These are phyloP conservation scores for Orius insidiosus DNA, from an alignment of 1,140 invertebrate species.

Conservation along the genomic window DNA sequence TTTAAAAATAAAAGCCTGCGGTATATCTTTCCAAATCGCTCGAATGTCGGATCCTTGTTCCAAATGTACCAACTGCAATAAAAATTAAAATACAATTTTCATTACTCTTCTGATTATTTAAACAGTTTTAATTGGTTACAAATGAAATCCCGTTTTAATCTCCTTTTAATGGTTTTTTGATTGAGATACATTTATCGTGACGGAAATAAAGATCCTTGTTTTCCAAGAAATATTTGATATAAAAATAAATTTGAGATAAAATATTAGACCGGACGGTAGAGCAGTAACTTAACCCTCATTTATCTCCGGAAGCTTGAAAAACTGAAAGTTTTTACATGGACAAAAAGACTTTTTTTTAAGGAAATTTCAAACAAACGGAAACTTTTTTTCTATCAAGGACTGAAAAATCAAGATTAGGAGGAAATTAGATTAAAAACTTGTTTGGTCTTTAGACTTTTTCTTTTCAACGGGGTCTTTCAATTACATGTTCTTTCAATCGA, in stretches of 20 bases:
- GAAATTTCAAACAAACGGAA: too few relatives aligned
- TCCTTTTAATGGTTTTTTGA: too few relatives aligned
- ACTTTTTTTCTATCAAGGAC: too few relatives aligned
- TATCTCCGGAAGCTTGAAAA: too few relatives aligned
- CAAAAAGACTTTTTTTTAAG: too few relatives aligned
- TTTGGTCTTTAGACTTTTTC: too few relatives aligned
- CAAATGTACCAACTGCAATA: slow-evolving; percentile 18
- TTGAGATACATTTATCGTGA: not conserved
- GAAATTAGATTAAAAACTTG: too few relatives aligned
- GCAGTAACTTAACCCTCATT: not conserved
- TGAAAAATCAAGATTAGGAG: too few relatives aligned
- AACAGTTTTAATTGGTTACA: not conserved
- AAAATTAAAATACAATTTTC: slow-evolving; percentile 5
- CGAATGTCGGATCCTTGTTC: slow-evolving; percentile 36
- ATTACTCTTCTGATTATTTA: too few relatives aligned
- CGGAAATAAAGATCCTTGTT: not conserved
- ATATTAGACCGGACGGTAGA: not conserved
- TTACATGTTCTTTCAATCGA: too few relatives aligned
- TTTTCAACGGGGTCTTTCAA: too few relatives aligned
- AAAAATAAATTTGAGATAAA: not conserved
- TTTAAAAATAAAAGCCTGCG: slow-evolving; percentile 55
- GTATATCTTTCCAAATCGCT: slow-evolving; percentile 46
- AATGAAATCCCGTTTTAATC: not conserved
- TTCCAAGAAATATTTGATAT: not conserved
- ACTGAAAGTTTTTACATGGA: too few relatives aligned